Evolutionary conservation across 2,797 vertebrate species (phyloP).

Genomic region (Fundulus diaphanus): DNA sequence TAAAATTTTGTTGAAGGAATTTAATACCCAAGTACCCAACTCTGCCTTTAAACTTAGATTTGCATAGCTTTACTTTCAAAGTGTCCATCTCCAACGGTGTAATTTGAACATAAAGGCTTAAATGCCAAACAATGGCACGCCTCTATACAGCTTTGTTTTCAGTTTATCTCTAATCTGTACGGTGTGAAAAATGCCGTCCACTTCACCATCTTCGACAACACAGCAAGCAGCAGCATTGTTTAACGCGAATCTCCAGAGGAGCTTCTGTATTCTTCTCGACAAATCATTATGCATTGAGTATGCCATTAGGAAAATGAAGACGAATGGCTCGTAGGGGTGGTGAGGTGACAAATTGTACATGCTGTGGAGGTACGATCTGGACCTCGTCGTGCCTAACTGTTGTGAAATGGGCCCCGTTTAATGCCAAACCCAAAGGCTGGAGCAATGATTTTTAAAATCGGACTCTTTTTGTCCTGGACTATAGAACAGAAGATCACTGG

Average conservation of each 20-base stretch:
- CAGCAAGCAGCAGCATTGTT: slow-evolving; percentile 75
- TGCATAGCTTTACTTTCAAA: not conserved
- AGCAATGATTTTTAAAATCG: not conserved
- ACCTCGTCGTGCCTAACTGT: slow-evolving; percentile 50
- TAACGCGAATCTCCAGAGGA: slow-evolving; percentile 74
- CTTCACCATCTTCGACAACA: slow-evolving; percentile 59
- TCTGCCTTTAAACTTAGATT: slow-evolving; percentile 12
- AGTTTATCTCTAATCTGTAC: slow-evolving; percentile 67
- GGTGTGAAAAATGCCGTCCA: slow-evolving; percentile 75
- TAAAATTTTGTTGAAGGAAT: not conserved
- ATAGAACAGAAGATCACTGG: not conserved
- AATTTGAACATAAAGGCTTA: slow-evolving; percentile 60
- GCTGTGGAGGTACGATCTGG: slow-evolving; percentile 64
- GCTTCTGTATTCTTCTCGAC: slow-evolving; percentile 79
- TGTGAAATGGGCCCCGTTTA: slow-evolving; percentile 48
- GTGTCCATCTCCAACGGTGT: not conserved
- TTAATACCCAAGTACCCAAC: not conserved
- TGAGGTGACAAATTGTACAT: slow-evolving; percentile 77
- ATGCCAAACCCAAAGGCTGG: slow-evolving; percentile 31
- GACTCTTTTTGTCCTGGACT: not conserved
- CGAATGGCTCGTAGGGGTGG: slow-evolving; percentile 71
- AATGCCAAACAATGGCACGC: slow-evolving; percentile 55
- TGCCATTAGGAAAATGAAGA: slow-evolving; percentile 86
- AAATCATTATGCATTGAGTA: slow-evolving; percentile 88
- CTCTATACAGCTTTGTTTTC: slow-evolving; percentile 47